Evolutionary conservation across 2,888 invertebrate species (phyloP).

Genomic region (Antitype chi): DNA sequence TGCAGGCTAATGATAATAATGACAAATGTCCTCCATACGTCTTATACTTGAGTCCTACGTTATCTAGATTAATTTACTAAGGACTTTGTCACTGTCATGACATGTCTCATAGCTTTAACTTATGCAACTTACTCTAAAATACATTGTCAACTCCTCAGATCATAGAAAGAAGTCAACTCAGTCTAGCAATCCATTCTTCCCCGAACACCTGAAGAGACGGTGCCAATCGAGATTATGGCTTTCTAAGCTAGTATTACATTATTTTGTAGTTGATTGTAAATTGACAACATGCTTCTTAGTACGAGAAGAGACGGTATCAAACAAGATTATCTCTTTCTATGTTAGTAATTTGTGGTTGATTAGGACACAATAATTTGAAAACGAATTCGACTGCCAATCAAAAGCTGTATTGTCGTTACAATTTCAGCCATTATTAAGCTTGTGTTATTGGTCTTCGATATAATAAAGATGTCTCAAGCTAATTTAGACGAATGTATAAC

Average conservation of each 20-base stretch:
- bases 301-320: not conserved
- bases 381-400: slow-evolving; percentile 25
- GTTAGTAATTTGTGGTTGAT: not conserved
- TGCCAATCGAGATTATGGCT: too few species aligned
- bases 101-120: not conserved
- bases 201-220: too few species aligned
- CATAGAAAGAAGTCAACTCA: too few species aligned
- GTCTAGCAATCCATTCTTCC: too few species aligned
- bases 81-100: slow-evolving; percentile 25
- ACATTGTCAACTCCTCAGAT: too few species aligned
- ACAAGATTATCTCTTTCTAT: not conserved
- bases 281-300: not conserved
- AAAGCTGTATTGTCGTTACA: slow-evolving; percentile 16
- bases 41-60: slow-evolving; percentile 31
- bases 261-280: too few species aligned
- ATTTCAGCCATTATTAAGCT: slow-evolving; percentile 4
- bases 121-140: not conserved
- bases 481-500: slow-evolving; percentile 78
- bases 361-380: not conserved
- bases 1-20: slow-evolving; percentile 57
- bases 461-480: slow-evolving; percentile 75
- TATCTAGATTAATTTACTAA: slow-evolving; percentile 33
- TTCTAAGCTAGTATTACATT: too few species aligned
- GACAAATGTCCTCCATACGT: slow-evolving; percentile 38
- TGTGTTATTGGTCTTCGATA: slow-evolving; percentile 34